Percentiles rank a stretch among this genome's conserved stretches.
Evolutionary conservation across 64 coral and sea anemone genomes (phyloP).

Genomic region (Exaiptasia diaphana): DNA sequence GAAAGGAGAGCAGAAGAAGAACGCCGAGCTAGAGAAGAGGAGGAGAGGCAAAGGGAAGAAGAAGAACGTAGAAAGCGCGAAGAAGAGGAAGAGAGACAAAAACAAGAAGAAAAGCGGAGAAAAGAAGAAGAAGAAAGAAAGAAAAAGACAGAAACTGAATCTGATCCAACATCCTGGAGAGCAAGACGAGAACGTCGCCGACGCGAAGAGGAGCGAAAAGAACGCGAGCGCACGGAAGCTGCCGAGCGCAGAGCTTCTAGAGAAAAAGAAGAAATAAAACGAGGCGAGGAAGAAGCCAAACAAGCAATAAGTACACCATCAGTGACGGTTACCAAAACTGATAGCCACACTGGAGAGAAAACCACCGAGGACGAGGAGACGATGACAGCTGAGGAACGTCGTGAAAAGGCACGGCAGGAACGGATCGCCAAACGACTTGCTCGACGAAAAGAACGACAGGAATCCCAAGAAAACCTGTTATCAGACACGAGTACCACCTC

Average conservation of each 20-base stretch:
- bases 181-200: neutral
- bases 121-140: conserved; percentile 4
- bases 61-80: neutral
- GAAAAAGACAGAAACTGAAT: neutral
- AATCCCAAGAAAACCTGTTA: neutral
- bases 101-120: conserved; percentile 4
- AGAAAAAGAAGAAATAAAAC: neutral
- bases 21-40: neutral
- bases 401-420: conserved; percentile 10
- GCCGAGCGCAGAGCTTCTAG: neutral
- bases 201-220: neutral
- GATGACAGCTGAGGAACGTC: conserved; percentile 1
- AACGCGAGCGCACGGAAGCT: neutral
- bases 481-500: neutral
- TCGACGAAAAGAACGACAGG: neutral
- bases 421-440: conserved; percentile 23
- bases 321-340: neutral
- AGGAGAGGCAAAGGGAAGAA: neutral
- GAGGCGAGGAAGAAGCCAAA: conserved; percentile 9
- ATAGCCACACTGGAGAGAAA: neutral
- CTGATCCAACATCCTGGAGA: conserved; percentile 1
- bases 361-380: neutral
- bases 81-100: neutral
- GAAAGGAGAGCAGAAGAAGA: neutral
- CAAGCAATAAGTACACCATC: neutral